Percentiles rank a stretch among this genome's conserved stretches.
Conservation (phyloP, 2,113 vertebrate genomes). For the Speoplatyrhinus poulsoni region DNA sequence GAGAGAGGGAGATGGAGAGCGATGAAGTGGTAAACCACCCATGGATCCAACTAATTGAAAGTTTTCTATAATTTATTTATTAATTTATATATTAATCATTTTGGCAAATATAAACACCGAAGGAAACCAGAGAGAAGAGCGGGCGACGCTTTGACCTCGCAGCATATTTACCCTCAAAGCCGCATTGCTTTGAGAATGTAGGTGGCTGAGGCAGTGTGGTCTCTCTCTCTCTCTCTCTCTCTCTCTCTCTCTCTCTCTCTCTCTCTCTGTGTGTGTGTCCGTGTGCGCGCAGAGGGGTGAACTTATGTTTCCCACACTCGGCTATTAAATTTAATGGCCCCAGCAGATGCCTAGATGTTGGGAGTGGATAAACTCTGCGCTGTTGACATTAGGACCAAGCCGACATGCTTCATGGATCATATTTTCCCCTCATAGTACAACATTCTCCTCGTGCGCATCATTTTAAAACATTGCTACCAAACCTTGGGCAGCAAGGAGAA, state of each 20-base stretch:
- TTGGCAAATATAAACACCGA: constrained; percentile 36
- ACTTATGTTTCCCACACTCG: not conserved
- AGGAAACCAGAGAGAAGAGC: constrained; percentile 25
- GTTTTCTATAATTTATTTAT: constrained; percentile 23
- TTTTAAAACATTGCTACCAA: constrained; percentile 33
- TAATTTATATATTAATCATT: constrained; percentile 4
- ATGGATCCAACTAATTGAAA: constrained; percentile 57
- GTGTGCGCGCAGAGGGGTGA: not conserved
- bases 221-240: too few relatives aligned
- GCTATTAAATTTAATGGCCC: constrained; percentile 52
- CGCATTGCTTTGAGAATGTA: constrained; percentile 19
- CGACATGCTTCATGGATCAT: constrained; percentile 49
- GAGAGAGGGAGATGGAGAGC: constrained; percentile 1
- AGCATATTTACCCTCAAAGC: constrained; percentile 44
- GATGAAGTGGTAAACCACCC: not conserved
- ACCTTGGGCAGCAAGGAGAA: constrained; percentile 17
- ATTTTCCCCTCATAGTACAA: constrained; percentile 31
- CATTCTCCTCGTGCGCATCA: constrained; percentile 14
- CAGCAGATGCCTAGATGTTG: constrained; percentile 27
- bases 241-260: not conserved
- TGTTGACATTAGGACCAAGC: constrained; percentile 50
- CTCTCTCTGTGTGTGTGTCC: not conserved
- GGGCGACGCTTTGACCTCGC: constrained; percentile 31
- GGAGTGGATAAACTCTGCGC: constrained; percentile 29
- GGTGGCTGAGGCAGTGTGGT: not conserved